These are phyloP conservation scores for Drosophila bunnanda DNA, from an alignment of 2,888 invertebrate species.

Conservation along the genomic window DNA sequence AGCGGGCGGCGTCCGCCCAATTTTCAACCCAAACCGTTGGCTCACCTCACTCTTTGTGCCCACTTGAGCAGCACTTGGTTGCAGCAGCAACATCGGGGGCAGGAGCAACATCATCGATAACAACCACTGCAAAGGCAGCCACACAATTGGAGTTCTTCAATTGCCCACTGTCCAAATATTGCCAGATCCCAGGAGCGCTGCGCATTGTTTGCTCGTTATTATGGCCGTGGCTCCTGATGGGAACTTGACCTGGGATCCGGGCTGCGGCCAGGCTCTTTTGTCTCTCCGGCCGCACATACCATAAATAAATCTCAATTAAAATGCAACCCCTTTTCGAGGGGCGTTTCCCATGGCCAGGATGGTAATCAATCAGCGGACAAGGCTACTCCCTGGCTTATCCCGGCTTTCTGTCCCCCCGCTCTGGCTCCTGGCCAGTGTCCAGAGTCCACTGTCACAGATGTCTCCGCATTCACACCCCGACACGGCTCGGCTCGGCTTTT, in stretches of 20 bases:
- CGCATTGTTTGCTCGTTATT: conserved; percentile 75
- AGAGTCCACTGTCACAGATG: conserved; percentile 43
- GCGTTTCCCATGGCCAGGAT: conserved; percentile 50
- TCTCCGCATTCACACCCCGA: conserved; percentile 67
- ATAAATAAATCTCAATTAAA: conserved; percentile 82
- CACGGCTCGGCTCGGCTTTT: conserved; percentile 46
- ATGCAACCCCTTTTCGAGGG: conserved; percentile 67
- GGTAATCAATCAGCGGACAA: conserved; percentile 71
- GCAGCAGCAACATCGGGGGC: conserved; percentile 20
- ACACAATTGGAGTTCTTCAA: conserved; percentile 73
- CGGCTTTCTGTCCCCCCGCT: background rate
- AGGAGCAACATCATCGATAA: conserved; percentile 44
- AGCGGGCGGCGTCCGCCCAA: conserved; percentile 73
- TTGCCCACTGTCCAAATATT: conserved; percentile 76
- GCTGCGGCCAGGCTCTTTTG: conserved; percentile 41
- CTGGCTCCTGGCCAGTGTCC: background rate
- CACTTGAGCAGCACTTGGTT: conserved; percentile 40
- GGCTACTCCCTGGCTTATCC: conserved; percentile 36
- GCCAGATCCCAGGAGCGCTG: conserved; percentile 51
- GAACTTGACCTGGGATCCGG: conserved; percentile 44
- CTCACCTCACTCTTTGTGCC: conserved; percentile 35
- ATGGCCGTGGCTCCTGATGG: conserved; percentile 54
- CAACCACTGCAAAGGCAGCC: conserved; percentile 44
- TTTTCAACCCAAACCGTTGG: conserved; percentile 61
- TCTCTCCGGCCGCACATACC: conserved; percentile 44